phyloP scores from a whole-genome alignment of 2,888 invertebrate genomes.

The Lordiphosa fenestrarum region DNA sequence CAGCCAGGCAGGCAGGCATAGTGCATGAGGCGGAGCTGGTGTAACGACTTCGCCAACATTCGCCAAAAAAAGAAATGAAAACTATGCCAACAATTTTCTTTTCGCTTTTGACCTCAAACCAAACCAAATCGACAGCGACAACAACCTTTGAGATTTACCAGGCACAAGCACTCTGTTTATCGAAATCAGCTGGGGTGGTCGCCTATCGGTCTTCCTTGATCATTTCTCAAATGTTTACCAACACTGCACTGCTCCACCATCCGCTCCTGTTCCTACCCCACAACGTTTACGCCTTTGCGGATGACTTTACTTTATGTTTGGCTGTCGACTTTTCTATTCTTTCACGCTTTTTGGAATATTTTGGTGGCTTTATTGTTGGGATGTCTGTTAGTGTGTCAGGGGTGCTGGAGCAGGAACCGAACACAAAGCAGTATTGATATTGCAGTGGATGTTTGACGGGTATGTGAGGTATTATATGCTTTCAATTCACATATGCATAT shows the following conservation, averaged over 20 bases:
- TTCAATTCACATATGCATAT: slow-evolving; percentile 1
- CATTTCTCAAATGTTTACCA: slow-evolving; percentile 20
- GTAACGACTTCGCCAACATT: slow-evolving; percentile 12
- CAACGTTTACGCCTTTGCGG: neutral
- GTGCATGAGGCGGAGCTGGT: slow-evolving; percentile 11
- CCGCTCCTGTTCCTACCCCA: neutral
- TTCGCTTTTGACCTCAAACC: slow-evolving; percentile 16
- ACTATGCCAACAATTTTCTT: slow-evolving; percentile 24
- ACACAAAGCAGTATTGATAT: too few species aligned
- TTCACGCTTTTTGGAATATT: slow-evolving; percentile 42
- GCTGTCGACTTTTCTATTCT: slow-evolving; percentile 13
- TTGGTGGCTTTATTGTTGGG: slow-evolving; percentile 7
- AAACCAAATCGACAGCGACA: slow-evolving; percentile 20
- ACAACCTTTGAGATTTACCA: too few species aligned
- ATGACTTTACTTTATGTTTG: slow-evolving; percentile 14
- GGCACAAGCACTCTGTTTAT: neutral
- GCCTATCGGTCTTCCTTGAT: slow-evolving; percentile 4
- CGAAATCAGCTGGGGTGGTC: neutral
- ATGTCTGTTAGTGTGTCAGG: too few species aligned
- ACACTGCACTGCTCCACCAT: neutral
- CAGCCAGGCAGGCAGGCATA: slow-evolving; percentile 1
- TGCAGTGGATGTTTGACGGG: too few species aligned
- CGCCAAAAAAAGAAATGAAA: slow-evolving; percentile 14
- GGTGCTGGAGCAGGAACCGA: too few species aligned
- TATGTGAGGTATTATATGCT: too few species aligned